These are phyloP conservation scores for Empis stercorea DNA, from an alignment of 2,888 invertebrate genomes.

Conservation along the genomic window DNA sequence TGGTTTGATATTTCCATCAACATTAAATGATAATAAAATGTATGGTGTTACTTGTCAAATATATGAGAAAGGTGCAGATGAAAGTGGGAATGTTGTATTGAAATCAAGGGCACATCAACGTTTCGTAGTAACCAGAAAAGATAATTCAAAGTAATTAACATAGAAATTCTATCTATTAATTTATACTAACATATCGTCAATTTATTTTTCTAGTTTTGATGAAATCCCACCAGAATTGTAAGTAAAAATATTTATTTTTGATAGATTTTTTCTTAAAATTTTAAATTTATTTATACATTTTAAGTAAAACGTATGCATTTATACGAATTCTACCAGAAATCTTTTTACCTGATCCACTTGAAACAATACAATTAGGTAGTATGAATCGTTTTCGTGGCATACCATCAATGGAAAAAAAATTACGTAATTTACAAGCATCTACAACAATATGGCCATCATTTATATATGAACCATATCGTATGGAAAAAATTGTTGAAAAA, in stretches of 20 bases:
- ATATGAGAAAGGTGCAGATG: constrained; percentile 31
- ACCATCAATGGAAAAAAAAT: constrained; percentile 26
- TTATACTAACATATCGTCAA: constrained; percentile 12
- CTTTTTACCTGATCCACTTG: constrained; percentile 42
- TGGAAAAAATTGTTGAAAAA: constrained; percentile 34
- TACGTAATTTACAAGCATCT: constrained; percentile 36
- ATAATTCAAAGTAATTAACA: constrained; percentile 23
- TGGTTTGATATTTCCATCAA: constrained; percentile 29
- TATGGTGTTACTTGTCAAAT: constrained; percentile 37
- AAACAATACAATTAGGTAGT: constrained; percentile 36
- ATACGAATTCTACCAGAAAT: constrained; percentile 59
- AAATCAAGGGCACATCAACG: constrained; percentile 67
- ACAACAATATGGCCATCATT: constrained; percentile 52
- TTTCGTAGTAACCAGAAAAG: constrained; percentile 39
- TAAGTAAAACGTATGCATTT: constrained; percentile 34
- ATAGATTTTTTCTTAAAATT: too few relatives aligned
- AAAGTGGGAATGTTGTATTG: constrained; percentile 39
- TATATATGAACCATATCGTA: constrained; percentile 51
- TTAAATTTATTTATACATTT: too few relatives aligned
- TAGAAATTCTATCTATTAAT: background rate
- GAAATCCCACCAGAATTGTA: background rate
- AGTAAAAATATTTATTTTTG: background rate
- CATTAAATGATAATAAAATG: constrained; percentile 13
- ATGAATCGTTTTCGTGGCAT: constrained; percentile 36
- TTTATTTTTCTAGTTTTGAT: background rate